phyloP scores from a whole-genome alignment of 2,797 vertebrate species.

The Cryptoblepharus egeriae region DNA sequence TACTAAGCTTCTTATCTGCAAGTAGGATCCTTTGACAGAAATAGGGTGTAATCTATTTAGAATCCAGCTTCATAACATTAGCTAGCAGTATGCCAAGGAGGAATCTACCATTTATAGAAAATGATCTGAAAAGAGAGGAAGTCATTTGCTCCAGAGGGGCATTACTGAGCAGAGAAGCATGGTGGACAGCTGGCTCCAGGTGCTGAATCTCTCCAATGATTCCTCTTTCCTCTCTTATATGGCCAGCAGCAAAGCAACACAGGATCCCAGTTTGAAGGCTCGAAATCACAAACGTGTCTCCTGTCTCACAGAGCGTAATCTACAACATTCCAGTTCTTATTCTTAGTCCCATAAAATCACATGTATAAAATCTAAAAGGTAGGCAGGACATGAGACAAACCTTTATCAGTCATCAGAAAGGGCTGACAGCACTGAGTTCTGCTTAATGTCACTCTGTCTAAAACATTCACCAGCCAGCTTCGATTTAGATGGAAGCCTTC shows the following conservation, averaged over 20 bases:
- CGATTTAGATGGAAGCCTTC: slow-evolving; percentile 51
- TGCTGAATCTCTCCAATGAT: slow-evolving; percentile 29
- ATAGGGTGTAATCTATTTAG: neutral
- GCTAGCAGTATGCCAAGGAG: neutral
- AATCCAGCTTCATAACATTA: neutral
- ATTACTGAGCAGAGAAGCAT: slow-evolving; percentile 10
- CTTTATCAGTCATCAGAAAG: neutral
- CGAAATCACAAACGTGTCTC: neutral
- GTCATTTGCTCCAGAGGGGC: slow-evolving; percentile 17
- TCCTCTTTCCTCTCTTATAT: slow-evolving; percentile 25
- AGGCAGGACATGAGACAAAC: neutral
- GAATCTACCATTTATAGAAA: slow-evolving; percentile 6
- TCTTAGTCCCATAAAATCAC: neutral
- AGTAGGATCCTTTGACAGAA: neutral
- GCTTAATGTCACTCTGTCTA: slow-evolving; percentile 27
- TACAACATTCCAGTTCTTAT: neutral
- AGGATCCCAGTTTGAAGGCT: neutral
- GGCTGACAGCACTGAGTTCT: slow-evolving; percentile 33
- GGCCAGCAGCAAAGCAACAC: neutral
- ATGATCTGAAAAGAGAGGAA: neutral
- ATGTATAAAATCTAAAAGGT: neutral
- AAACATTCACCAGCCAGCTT: slow-evolving; percentile 46
- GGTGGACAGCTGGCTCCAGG: slow-evolving; percentile 27
- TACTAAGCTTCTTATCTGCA: neutral
- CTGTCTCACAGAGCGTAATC: neutral